phyloP scores from a whole-genome alignment of 2,888 invertebrate genomes.

The Atethmia centrago region DNA sequence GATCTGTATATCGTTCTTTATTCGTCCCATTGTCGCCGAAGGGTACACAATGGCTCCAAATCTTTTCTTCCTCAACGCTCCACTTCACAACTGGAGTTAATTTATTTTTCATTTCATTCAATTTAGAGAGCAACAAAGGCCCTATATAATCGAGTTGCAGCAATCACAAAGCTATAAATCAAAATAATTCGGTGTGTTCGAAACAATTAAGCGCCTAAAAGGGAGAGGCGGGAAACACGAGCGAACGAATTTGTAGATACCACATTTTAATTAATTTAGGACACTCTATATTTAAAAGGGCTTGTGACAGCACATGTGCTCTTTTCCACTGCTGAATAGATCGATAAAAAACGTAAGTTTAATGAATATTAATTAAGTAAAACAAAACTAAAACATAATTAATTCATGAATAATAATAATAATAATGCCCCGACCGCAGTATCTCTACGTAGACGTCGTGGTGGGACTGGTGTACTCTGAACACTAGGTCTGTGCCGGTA shows the following conservation, averaged over 20 bases:
- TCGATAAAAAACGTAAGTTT: background rate
- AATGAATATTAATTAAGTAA: background rate
- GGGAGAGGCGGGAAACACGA: slow-evolving; percentile 75
- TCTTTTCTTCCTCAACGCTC: slow-evolving; percentile 70
- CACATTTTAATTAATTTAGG: slow-evolving; percentile 66
- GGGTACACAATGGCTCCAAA: slow-evolving; percentile 69
- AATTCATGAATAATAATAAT: too few relatives aligned
- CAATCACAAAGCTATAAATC: slow-evolving; percentile 90
- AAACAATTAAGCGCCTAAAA: slow-evolving; percentile 86
- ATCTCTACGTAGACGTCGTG: too few relatives aligned
- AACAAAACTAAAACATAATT: background rate
- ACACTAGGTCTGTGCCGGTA: too few relatives aligned
- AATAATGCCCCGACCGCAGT: too few relatives aligned
- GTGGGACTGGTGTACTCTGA: too few relatives aligned
- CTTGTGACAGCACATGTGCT: slow-evolving; percentile 20
- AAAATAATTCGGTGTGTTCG: slow-evolving; percentile 87
- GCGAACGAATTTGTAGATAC: slow-evolving; percentile 57
- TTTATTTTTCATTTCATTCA: slow-evolving; percentile 88
- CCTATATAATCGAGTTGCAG: slow-evolving; percentile 88
- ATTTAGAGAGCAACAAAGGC: slow-evolving; percentile 83
- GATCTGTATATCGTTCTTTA: slow-evolving; percentile 55
- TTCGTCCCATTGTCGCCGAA: slow-evolving; percentile 56
- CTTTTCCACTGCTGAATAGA: background rate
- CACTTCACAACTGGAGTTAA: slow-evolving; percentile 79
- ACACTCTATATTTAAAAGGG: slow-evolving; percentile 52